Conservation (phyloP, 2,888 invertebrate genomes). For the Dermolepida albohirtum region DNA sequence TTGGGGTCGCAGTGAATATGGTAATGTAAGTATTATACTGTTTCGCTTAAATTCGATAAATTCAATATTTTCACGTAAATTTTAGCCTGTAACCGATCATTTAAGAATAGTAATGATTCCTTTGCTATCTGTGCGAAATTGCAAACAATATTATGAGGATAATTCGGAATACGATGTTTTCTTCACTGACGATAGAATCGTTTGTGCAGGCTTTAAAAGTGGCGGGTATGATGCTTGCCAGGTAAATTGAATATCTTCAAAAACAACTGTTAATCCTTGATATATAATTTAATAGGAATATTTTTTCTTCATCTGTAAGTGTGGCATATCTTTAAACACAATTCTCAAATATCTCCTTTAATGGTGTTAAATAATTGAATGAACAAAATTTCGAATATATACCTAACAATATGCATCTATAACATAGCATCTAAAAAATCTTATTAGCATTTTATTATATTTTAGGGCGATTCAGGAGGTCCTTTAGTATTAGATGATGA, state of each 20-base stretch:
- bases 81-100: slow-evolving; percentile 4
- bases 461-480: slow-evolving; percentile 32
- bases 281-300: too few species aligned
- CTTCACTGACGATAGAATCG: slow-evolving; percentile 6
- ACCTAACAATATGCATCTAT: too few species aligned
- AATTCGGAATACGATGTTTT: slow-evolving; percentile 4
- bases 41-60: not conserved
- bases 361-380: too few species aligned
- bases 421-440: too few species aligned
- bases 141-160: slow-evolving; percentile 2
- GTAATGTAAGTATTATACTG: not conserved
- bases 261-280: not conserved
- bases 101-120: slow-evolving; percentile 14
- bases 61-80: not conserved
- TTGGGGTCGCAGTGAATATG: slow-evolving; percentile 20
- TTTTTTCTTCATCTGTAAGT: too few species aligned
- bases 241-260: slow-evolving; percentile 9
- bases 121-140: not conserved
- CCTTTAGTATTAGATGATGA: slow-evolving; percentile 7
- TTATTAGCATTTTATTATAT: too few species aligned
- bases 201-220: slow-evolving; percentile 24
- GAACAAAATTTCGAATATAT: too few species aligned
- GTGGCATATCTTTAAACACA: too few species aligned
- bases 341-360: too few species aligned
- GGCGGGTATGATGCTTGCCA: slow-evolving; percentile 33